Percentiles rank a stretch among this genome's conserved stretches.
Conservation (phyloP, 2,113 vertebrate species). For the Electrona antarctica region DNA sequence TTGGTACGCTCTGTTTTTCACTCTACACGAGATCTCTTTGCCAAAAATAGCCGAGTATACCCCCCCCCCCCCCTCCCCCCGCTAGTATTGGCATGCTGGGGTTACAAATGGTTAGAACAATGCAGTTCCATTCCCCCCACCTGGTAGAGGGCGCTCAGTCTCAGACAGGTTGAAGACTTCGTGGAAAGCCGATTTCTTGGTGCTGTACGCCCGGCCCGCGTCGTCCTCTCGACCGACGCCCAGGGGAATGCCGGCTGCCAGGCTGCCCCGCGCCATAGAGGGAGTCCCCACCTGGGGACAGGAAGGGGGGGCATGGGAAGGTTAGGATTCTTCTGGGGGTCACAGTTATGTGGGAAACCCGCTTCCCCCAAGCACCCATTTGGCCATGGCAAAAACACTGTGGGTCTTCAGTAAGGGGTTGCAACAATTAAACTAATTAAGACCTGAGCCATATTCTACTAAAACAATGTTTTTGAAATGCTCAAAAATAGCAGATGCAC, state of each 20-base stretch:
- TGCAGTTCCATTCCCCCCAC: conserved; percentile 63
- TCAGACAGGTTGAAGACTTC: conserved; percentile 93
- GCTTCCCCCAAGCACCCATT: too few relatives aligned
- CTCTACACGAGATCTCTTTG: too few relatives aligned
- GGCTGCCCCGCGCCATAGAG: conserved; percentile 72
- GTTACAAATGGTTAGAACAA: too few relatives aligned
- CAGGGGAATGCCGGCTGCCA: conserved; percentile 69
- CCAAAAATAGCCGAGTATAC: too few relatives aligned
- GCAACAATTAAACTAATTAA: too few relatives aligned
- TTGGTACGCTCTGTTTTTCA: too few relatives aligned
- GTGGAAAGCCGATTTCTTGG: conserved; percentile 92
- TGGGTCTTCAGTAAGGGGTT: not conserved
- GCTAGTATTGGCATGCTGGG: too few relatives aligned
- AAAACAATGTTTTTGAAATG: too few relatives aligned
- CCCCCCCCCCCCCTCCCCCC: too few relatives aligned
- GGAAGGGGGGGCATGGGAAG: not conserved
- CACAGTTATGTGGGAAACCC: not conserved
- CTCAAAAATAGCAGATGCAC: too few relatives aligned
- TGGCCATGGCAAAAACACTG: not conserved
- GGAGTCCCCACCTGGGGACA: conserved; percentile 82
- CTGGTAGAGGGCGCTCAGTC: conserved; percentile 90
- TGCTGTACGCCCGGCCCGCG: conserved; percentile 82
- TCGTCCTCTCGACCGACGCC: conserved; percentile 87
- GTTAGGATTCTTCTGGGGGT: not conserved
- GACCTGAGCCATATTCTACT: too few relatives aligned